These are phyloP conservation scores for Siphamia tubifer DNA, from an alignment of 2,113 vertebrate genomes.

Conservation along the genomic window DNA sequence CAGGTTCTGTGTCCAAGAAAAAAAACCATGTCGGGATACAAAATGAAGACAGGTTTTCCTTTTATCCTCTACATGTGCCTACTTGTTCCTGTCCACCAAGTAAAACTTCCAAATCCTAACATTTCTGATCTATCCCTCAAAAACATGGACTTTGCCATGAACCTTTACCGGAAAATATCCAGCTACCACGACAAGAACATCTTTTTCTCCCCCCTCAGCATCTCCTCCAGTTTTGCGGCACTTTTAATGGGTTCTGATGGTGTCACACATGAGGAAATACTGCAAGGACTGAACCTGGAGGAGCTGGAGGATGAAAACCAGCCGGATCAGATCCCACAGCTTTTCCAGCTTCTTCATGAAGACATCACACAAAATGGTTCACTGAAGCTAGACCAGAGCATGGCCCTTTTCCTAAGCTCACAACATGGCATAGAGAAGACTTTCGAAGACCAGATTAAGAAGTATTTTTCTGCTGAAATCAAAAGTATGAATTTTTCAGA, in stretches of 20 bases:
- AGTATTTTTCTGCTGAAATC: slow-evolving; percentile 83
- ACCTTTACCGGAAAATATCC: slow-evolving; percentile 87
- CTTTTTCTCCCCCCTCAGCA: slow-evolving; percentile 86
- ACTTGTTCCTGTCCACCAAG: slow-evolving; percentile 34
- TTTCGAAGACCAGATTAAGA: slow-evolving; percentile 81
- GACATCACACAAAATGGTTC: slow-evolving; percentile 80
- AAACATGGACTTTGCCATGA: slow-evolving; percentile 88
- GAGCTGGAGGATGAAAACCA: slow-evolving; percentile 58
- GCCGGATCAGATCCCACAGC: slow-evolving; percentile 66
- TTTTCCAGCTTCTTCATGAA: slow-evolving; percentile 81
- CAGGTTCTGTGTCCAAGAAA: slow-evolving; percentile 4
- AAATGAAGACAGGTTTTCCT: slow-evolving; percentile 53
- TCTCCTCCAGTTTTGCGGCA: slow-evolving; percentile 81
- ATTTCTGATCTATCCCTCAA: slow-evolving; percentile 81
- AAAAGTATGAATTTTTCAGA: slow-evolving; percentile 81
- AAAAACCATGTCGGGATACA: slow-evolving; percentile 1
- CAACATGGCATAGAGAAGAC: slow-evolving; percentile 72
- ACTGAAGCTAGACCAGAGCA: slow-evolving; percentile 77
- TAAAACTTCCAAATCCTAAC: slow-evolving; percentile 26
- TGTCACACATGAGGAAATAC: slow-evolving; percentile 79
- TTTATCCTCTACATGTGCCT: slow-evolving; percentile 49
- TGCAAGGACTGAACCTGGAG: slow-evolving; percentile 77
- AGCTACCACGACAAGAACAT: slow-evolving; percentile 85
- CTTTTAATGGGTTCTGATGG: slow-evolving; percentile 80
- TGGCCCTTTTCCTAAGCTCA: slow-evolving; percentile 80